Base-by-base conservation (phyloP, 2,888 invertebrate genomes). In the Anoncus sp. region DNA sequence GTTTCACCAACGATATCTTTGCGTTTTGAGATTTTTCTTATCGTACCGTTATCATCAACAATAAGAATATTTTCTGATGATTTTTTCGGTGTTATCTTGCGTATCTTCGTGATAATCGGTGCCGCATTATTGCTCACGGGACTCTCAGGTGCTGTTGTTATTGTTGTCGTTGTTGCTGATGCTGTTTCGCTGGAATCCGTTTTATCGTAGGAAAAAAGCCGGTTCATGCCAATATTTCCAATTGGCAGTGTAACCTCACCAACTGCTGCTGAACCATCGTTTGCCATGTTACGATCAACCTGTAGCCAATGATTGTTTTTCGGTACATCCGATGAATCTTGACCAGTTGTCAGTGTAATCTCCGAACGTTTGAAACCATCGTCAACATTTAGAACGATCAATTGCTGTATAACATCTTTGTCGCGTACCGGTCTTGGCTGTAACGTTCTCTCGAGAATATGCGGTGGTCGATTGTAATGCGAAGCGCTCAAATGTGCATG, bases 401-500 rank as follows among this genome's bases (percentile, higher is more conserved):
- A 77, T 57, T 90, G 90, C 7, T 88, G 85, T 31, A 90, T 85
- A 4, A 90, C 86, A 45, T 88, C 88, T 38, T 84, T 82, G 12
- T 81, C 79, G 38, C 83, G 84, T 1, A 81, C 67, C 2, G 85
- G 81, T 85, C 89, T 82, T 6, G 81, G 79, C n/a, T 89, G 86
- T 20, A 90, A 81, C 35, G 87, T 81, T 53, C 90, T 81, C 76
- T 90, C 89, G 1, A 92, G 85, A 43, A 91, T 82, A 55, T 89
- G 88, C 0, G 91, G 88, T 14, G 87, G 83, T 63, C 90, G 87
- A 74, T 92, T 90, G 45, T 89, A 90, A 84, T 93, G 93, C n/a
- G 83, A 79, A 5, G 85, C 79, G 24, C 91, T 91, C 73, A 93
- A 91, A 88, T 94, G 94, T 10, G 85, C 86, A 43, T 92, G 88